A percentile compares a stretch with the other conserved stretches of the same genome.
These are phyloP conservation scores for Sceloporus undulatus DNA, from an alignment of 2,113 vertebrate genomes.

Conservation along the genomic window DNA sequence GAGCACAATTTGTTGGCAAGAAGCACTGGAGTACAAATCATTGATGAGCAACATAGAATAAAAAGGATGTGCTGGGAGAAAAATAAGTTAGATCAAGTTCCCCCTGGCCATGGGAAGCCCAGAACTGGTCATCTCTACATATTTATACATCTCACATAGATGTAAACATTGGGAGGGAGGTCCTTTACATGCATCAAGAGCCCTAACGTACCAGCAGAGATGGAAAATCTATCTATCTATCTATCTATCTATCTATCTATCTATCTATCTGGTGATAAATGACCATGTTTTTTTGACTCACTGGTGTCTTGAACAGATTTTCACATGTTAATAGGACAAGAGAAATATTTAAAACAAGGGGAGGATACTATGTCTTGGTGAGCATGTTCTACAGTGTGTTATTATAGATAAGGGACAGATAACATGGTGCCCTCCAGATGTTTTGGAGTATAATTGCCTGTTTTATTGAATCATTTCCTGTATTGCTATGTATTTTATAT, in stretches of 20 bases:
- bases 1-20: neutral
- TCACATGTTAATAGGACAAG: neutral
- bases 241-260: neutral
- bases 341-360: neutral
- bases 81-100: constrained; percentile 47
- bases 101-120: constrained; percentile 50
- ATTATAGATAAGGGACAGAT: no score
- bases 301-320: neutral
- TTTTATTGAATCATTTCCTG: no score
- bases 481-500: no score
- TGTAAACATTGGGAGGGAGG: neutral
- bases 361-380: neutral
- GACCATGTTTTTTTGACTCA: neutral
- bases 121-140: neutral
- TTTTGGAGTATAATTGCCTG: no score
- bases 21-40: constrained; percentile 59
- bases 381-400: no score
- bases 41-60: constrained; percentile 44
- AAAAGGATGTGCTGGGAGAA: constrained; percentile 28
- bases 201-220: neutral
- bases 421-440: no score
- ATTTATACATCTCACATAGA: neutral
- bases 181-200: neutral
- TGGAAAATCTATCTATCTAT: neutral
- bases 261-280: neutral